Evolutionary conservation across 2,797 vertebrate species (phyloP).

Genomic region (Phrynocephalus guinanensis): DNA sequence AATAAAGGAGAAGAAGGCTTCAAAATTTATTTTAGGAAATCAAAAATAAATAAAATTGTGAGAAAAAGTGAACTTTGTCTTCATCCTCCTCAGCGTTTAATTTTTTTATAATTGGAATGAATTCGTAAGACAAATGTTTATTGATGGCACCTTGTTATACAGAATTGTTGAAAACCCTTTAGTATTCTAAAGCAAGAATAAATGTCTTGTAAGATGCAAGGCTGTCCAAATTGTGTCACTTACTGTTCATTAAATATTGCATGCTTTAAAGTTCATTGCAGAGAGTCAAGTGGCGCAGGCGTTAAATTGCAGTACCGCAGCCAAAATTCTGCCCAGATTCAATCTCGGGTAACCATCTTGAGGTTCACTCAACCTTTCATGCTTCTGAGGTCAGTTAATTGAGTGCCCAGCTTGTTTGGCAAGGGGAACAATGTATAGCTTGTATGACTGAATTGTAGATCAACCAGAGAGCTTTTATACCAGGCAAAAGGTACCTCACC

Average conservation of each 20-base stretch:
- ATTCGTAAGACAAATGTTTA: neutral
- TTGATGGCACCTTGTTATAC: neutral
- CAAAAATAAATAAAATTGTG: neutral
- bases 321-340: no score
- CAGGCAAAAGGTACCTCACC: no score
- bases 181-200: neutral
- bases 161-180: constrained; percentile 6
- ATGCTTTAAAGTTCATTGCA: neutral
- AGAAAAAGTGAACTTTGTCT: neutral
- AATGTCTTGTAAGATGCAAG: neutral
- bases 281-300: neutral
- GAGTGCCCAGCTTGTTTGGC: no score
- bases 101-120: neutral
- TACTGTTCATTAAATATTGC: neutral
- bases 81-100: neutral
- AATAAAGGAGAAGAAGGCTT: neutral
- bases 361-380: no score
- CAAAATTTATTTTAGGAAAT: neutral
- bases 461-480: no score
- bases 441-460: no score
- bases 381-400: no score
- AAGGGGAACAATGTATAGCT: no score
- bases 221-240: neutral
- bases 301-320: no score
- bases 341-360: no score